These are phyloP conservation scores for Caenorhabditis afra DNA, from an alignment of 2,888 invertebrate species.

Conservation along the genomic window DNA sequence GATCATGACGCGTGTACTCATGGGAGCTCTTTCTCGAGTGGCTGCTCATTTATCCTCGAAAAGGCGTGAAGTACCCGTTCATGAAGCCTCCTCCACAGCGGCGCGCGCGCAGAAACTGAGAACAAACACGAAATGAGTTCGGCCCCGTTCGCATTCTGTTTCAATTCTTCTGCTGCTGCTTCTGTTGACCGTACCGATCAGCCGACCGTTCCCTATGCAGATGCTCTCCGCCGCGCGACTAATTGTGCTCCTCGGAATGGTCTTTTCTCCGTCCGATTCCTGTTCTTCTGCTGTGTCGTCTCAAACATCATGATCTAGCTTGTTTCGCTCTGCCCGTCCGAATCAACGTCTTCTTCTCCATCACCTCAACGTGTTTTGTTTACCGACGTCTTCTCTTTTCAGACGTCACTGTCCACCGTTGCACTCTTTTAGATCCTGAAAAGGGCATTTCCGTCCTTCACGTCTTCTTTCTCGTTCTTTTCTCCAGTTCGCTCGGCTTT, in stretches of 20 bases:
- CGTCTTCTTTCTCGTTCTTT: background rate
- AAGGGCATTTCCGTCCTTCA: background rate
- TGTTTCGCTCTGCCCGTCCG: too few species aligned
- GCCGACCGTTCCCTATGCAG: constrained; percentile 17
- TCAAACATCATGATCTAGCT: background rate
- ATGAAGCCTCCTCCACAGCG: too few species aligned
- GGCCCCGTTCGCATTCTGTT: constrained; percentile 9
- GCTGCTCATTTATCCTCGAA: constrained; percentile 16
- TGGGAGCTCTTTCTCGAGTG: constrained; percentile 4
- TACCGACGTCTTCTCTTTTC: background rate
- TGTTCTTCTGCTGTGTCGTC: background rate
- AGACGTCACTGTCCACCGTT: background rate
- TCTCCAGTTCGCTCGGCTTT: background rate
- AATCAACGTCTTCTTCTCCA: background rate
- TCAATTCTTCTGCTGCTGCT: constrained; percentile 26
- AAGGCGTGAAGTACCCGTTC: constrained; percentile 30
- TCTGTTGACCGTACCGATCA: constrained; percentile 38
- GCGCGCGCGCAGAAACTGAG: constrained; percentile 17
- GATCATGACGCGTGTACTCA: constrained; percentile 11
- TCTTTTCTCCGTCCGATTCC: constrained; percentile 3
- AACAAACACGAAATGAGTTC: constrained; percentile 25
- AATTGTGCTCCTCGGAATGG: background rate
- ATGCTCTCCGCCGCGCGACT: constrained; percentile 1
- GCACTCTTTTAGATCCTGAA: constrained; percentile 1
- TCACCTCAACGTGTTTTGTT: constrained; percentile 5